These are phyloP conservation scores for Eidolon dupreanum DNA, from an alignment of 2,797 vertebrate species.

Conservation along the genomic window DNA sequence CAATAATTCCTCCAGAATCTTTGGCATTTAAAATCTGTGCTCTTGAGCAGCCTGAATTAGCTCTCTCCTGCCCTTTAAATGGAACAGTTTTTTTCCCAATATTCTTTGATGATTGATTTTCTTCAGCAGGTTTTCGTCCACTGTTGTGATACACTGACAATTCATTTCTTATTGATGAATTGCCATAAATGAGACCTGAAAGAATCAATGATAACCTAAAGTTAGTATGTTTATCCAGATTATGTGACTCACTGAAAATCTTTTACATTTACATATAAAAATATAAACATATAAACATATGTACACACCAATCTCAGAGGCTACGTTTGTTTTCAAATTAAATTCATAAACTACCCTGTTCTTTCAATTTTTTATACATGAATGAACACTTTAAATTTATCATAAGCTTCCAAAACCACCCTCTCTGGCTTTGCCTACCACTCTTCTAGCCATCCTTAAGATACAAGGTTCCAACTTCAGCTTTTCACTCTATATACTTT, in stretches of 20 bases:
- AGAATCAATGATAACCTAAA: slow-evolving; percentile 53
- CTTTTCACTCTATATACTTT: background rate
- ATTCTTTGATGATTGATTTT: slow-evolving; percentile 57
- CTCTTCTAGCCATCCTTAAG: background rate
- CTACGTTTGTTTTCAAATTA: slow-evolving; percentile 16
- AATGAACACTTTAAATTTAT: background rate
- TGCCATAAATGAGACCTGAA: slow-evolving; percentile 60
- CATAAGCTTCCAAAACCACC: slow-evolving; percentile 5
- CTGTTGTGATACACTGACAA: background rate
- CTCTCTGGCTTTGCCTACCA: background rate
- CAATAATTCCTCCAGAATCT: background rate
- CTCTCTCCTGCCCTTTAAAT: slow-evolving; percentile 50
- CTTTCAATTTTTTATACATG: slow-evolving; percentile 17
- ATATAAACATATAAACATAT: background rate
- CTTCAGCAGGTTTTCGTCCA: slow-evolving; percentile 32
- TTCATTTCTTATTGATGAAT: slow-evolving; percentile 59
- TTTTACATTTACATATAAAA: slow-evolving; percentile 48
- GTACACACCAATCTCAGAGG: background rate
- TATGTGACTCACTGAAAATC: background rate
- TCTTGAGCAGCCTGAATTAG: slow-evolving; percentile 10
- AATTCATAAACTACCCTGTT: background rate
- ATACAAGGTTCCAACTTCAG: background rate
- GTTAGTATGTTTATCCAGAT: slow-evolving; percentile 33
- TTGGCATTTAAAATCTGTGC: slow-evolving; percentile 12
- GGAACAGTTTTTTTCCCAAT: background rate